Base-by-base conservation (phyloP, 2,888 invertebrate genomes). In the Molanna angustata region DNA sequence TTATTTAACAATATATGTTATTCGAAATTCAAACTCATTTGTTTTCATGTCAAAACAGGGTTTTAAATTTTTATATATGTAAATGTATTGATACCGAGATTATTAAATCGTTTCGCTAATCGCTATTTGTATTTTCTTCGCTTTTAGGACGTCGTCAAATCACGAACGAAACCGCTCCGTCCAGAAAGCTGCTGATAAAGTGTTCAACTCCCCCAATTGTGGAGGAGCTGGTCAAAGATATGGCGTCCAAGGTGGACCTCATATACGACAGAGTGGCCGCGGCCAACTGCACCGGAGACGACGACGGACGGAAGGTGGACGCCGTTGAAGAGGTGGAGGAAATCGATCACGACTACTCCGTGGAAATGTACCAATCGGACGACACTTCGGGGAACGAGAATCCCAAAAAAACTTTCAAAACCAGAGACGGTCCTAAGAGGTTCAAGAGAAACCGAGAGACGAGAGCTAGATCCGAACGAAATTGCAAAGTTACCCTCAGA, bases 181-280 rank as follows among this genome's bases (percentile, higher is more conserved):
- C 62, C 48, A 59, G 60, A 11, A 67, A 63, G 35, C 49, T 68
- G 11, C 55, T 65, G 19, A 64, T 66, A n/a, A 66, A 66, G 57
- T 69, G 69, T 57, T 64, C 64, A 45, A 66, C 65, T 6, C 66
- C 68, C 1, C 65, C 64, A 31, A 52, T 63, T 16, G 60, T 69
- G 1, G 69, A 71, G 59, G 68, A 69, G 21, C 52, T 69, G 31
- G 58, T 72, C n/a, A 64, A 66, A 16, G 71, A 71, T 56, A 65
- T 71, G 13, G 65, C 71, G 1, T 67, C 70, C 6, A 72, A 72
- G 61, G 49, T 59, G 11, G 72, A 72, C 58, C 62, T 69, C n/a
- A 69, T 73, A 37, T 69, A 69, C 56, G 71, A 73, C 61, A 67
- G 64, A 48, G 54, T 66, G n/a, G 62, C 60, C 16, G 58, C 60